phyloP scores from a whole-genome alignment of 2,113 vertebrate genomes.

The Tragulus kanchil region DNA sequence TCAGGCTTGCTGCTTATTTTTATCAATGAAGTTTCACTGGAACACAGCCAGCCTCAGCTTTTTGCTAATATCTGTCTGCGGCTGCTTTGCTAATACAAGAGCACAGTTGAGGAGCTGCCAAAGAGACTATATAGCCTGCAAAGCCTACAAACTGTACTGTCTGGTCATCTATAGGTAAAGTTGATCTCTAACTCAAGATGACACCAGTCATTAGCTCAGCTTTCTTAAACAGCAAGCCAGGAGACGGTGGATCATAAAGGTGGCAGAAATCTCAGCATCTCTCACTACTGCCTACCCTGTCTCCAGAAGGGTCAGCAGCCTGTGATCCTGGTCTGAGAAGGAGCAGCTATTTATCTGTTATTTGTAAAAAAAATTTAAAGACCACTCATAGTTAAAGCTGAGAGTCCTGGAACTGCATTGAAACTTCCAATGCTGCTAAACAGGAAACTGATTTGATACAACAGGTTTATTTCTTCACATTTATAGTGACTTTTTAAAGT shows the following conservation, averaged over 20 bases:
- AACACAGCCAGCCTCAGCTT: not conserved
- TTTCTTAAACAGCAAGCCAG: not conserved
- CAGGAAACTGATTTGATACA: not conserved
- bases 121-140: not conserved
- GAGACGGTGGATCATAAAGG: not conserved
- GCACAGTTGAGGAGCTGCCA: not conserved
- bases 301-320: not conserved
- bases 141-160: not conserved
- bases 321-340: not conserved
- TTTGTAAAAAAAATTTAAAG: not conserved
- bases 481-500: not conserved
- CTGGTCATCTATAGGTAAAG: not conserved
- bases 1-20: not conserved
- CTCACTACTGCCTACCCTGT: not conserved
- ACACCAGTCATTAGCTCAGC: not conserved
- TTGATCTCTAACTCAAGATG: not conserved
- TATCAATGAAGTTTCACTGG: not conserved
- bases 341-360: not conserved
- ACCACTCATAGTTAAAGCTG: not conserved
- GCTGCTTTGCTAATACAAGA: not conserved
- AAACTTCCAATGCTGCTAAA: not conserved
- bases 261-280: not conserved
- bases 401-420: not conserved
- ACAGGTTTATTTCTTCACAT: not conserved
- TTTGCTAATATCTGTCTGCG: not conserved